A percentile compares a stretch with the other conserved stretches of the same genome.
Conservation (phyloP, 2,113 vertebrate genomes). For the Serilophus lunatus region DNA sequence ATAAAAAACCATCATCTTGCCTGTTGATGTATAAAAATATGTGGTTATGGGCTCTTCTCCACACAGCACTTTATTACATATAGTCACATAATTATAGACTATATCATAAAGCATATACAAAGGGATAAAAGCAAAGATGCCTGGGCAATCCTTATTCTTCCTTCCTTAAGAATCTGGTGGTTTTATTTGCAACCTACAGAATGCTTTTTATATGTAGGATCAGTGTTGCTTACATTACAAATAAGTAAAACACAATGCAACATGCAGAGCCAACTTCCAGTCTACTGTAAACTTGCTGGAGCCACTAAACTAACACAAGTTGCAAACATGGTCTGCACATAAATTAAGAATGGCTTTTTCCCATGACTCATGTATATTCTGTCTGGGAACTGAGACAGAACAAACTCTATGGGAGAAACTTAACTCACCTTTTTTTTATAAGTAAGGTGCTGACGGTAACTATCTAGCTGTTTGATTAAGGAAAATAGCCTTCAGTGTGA, state of each 20-base stretch:
- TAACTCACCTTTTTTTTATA: neutral
- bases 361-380: neutral
- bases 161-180: neutral
- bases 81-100: neutral
- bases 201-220: neutral
- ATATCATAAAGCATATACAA: neutral
- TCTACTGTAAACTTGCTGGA: neutral
- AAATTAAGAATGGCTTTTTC: neutral
- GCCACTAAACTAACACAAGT: neutral
- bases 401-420: neutral
- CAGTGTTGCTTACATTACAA: neutral
- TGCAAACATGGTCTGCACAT: neutral
- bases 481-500: slow-evolving; percentile 17
- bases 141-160: neutral
- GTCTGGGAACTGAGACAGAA: neutral
- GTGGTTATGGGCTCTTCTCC: fast-evolving
- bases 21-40: fast-evolving
- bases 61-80: neutral
- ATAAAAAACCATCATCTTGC: neutral
- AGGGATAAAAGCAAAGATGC: neutral
- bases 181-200: neutral
- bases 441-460: neutral
- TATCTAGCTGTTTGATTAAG: slow-evolving; percentile 33
- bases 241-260: neutral
- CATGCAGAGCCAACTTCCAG: neutral